Percentiles rank a stretch among this genome's conserved stretches.
phyloP scores from a whole-genome alignment of 1,140 invertebrate genomes.

The Drosophila ohnishii region DNA sequence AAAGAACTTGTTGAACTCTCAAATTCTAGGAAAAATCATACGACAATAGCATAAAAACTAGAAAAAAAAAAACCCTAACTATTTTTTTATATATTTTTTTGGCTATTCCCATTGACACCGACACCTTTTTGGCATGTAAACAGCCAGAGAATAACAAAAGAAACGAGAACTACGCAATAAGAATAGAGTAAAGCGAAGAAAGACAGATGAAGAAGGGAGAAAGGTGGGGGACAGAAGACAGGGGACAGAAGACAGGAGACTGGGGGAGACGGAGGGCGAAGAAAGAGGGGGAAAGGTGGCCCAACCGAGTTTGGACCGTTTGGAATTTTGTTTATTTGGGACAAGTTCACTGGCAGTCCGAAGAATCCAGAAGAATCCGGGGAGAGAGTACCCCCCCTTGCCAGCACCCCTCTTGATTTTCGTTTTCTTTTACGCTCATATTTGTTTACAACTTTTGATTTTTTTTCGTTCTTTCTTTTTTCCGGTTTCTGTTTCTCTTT shows the following conservation, averaged over 20 bases:
- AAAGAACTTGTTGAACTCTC: slow-evolving; percentile 39
- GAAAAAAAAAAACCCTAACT: not conserved
- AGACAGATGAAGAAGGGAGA: slow-evolving; percentile 10
- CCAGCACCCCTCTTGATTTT: slow-evolving; percentile 47
- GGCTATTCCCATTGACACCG: slow-evolving; percentile 29
- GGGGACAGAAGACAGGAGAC: not conserved
- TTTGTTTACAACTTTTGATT: slow-evolving; percentile 64
- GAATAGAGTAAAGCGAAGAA: slow-evolving; percentile 22
- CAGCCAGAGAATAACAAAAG: slow-evolving; percentile 38
- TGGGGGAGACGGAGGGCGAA: not conserved
- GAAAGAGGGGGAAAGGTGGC: slow-evolving; percentile 34
- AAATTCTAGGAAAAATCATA: slow-evolving; percentile 53
- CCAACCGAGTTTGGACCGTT: slow-evolving; percentile 52
- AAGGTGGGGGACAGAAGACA: not conserved
- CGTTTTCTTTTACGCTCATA: slow-evolving; percentile 71
- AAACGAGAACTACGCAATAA: slow-evolving; percentile 41
- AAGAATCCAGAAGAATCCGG: slow-evolving; percentile 41
- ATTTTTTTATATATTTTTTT: slow-evolving; percentile 4
- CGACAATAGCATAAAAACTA: slow-evolving; percentile 31
- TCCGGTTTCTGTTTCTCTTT: slow-evolving; percentile 58
- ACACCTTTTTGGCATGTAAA: slow-evolving; percentile 45
- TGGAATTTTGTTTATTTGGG: slow-evolving; percentile 78
- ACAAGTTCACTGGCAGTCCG: slow-evolving; percentile 64
- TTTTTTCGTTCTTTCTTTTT: slow-evolving; percentile 56
- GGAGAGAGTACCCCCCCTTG: slow-evolving; percentile 16